Evolutionary conservation across 2,797 vertebrate species (phyloP), one percentile per base, ranked within the genome.

Genomic region (Aplochiton taeniatus): DNA sequence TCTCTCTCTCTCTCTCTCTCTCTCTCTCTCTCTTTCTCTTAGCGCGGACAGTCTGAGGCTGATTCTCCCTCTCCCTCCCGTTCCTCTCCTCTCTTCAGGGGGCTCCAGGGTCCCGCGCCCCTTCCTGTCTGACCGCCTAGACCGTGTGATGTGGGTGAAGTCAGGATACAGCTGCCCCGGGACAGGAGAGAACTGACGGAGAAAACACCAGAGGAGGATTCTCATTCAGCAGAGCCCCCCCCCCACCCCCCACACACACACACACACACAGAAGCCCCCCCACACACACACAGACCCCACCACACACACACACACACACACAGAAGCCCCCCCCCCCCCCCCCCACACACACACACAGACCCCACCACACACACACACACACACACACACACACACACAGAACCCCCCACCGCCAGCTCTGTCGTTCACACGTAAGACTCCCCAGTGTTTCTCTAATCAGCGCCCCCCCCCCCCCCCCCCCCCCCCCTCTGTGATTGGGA

Each of bases 381-480:
- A 51, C 42, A 58, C 55, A 20, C 52, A 48, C 11, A 63, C 69
- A 44, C 19, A 17, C 16, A 70, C 20, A 43, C 52, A n/a, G 55
- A 53, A 48, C n/a, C 31, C 3, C 42, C 77, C 56, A 59, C 50
- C 78, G 79, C 13, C 73, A 76, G 63, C 67, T 61, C 62, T 60
- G 68, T 51, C 63, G 53, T 89, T 88, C 70, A 86, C 81, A 84
- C 69, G 62, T 87, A 81, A 83, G 78, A 74, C 74, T 78, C 73
- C 74, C 80, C 51, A 49, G 2, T 17, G 72, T 66, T 53, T 44
- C 68, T 63, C 49, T 72, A 69, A 78, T 82, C 80, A 63, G 67
- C n/a, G n/a, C n/a, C n/a, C 69, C 49, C 65, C 56, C 51, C n/a
- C n/a, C n/a, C n/a, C n/a, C n/a, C n/a, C n/a, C 45, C 57, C 56